A percentile compares a stretch with the other conserved stretches of the same genome.
Conservation (phyloP, 2,113 vertebrate species). For the Ornithorhynchus anatinus region DNA sequence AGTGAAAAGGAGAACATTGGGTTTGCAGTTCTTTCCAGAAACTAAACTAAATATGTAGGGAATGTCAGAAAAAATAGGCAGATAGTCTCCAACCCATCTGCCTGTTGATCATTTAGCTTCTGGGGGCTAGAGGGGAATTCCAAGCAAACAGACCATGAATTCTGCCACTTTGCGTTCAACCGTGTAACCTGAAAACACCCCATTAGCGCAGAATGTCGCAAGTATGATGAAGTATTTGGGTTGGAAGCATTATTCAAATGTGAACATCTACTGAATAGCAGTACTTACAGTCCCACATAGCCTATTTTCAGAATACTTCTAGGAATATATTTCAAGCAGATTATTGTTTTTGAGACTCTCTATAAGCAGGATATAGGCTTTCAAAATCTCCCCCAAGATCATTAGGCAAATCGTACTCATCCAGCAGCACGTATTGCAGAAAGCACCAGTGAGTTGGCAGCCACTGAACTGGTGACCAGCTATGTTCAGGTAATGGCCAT, state of each 20-base stretch:
- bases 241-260: slow-evolving; percentile 27
- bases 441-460: slow-evolving; percentile 56
- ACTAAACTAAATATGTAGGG: slow-evolving; percentile 14
- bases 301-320: slow-evolving; percentile 46
- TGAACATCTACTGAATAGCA: slow-evolving; percentile 38
- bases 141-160: slow-evolving; percentile 19
- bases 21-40: slow-evolving; percentile 34
- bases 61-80: slow-evolving; percentile 30
- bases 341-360: slow-evolving; percentile 63
- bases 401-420: slow-evolving; percentile 65
- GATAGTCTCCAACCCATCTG: slow-evolving; percentile 38
- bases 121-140: slow-evolving; percentile 7
- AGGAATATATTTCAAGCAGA: slow-evolving; percentile 66
- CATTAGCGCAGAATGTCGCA: slow-evolving; percentile 49
- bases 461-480: neutral
- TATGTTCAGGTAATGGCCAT: too few relatives aligned
- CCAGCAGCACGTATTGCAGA: slow-evolving; percentile 72
- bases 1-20: slow-evolving; percentile 1
- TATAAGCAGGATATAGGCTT: slow-evolving; percentile 56
- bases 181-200: neutral
- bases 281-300: slow-evolving; percentile 33
- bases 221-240: slow-evolving; percentile 1
- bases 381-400: slow-evolving; percentile 49
- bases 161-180: neutral
- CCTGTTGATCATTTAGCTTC: slow-evolving; percentile 32